phyloP scores from a whole-genome alignment of 2,113 vertebrate genomes.

The Regulus satrapa region DNA sequence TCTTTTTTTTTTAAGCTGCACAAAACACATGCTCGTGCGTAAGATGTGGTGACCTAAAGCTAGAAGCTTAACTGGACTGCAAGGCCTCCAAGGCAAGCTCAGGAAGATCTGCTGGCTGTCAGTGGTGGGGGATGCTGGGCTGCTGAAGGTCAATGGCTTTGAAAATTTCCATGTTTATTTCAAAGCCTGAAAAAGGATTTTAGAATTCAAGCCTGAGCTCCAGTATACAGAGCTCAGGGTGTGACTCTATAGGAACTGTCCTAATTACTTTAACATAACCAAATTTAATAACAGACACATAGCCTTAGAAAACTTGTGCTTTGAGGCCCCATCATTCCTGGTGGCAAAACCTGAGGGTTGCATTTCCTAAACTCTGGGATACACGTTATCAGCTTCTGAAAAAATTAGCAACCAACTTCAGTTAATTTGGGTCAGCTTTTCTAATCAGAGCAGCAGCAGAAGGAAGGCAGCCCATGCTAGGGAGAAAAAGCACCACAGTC shows the following conservation, averaged over 20 bases:
- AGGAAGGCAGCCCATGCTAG: background rate
- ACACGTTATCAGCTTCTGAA: background rate
- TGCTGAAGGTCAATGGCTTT: background rate
- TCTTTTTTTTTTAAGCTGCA: background rate
- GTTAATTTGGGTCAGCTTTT: conserved; percentile 31
- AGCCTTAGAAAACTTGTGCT: background rate
- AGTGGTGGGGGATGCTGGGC: background rate
- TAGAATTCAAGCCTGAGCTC: background rate
- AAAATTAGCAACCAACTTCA: background rate
- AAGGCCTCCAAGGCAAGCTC: background rate
- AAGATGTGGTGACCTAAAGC: background rate
- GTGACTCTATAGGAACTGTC: background rate
- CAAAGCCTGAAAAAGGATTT: background rate
- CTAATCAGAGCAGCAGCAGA: conserved; percentile 42
- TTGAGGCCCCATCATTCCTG: background rate
- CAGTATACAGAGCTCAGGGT: background rate
- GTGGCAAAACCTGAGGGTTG: background rate
- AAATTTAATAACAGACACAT: background rate
- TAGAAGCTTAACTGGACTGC: background rate
- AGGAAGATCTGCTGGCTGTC: background rate
- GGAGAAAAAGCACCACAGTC: background rate
- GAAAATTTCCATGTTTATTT: background rate
- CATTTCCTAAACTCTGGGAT: background rate
- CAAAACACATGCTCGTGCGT: background rate
- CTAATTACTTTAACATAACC: background rate